Evolutionary conservation across 2,113 vertebrate species (phyloP), one percentile per base, ranked within the genome.

Genomic region (Scomber japonicus): DNA sequence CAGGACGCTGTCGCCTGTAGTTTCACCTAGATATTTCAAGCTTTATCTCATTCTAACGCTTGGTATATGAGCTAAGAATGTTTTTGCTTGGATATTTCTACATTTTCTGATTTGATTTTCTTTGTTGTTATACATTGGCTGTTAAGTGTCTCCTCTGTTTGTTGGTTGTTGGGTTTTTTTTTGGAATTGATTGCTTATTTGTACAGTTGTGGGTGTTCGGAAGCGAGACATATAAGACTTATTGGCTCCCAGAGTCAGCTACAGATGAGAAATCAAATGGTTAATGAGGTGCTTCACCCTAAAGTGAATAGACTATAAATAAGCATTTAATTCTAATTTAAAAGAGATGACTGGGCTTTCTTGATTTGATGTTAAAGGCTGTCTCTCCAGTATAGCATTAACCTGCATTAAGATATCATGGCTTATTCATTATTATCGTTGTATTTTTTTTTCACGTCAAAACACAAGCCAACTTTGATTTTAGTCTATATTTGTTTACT

Each of bases 221-320:
- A 40, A 30, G 35, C 4, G 9, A 44, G 31, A 8, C 2, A 0
- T 9, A 5, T 9, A 40, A 40, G 35, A 40, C 35, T 9, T 40
- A 40, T 40, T 40, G 35, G 35, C 7, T 40, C 9, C 7, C 35
- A 31, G 12, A 19, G n/a, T 17, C 45, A 11, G 2, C 17, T 9
- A 10, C 6, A 49, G 17, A 46, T 31, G 53, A 59, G 16, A 19
- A 65, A 44, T 45, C 40, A 11, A 45, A 62, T 4, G 0, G 17
- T 24, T 30, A 69, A 81, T 60, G 45, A 48, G 45, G 24, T 45
- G 70, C 27, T 64, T 61, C 55, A 50, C 27, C 7, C 16, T 10
- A 27, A 3, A 21, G 31, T 48, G 17, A 17, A 2, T 21, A 0
- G 12, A 12, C 7, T 45, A 9, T 6, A 30, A 49, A 40, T 16